phyloP scores from a whole-genome alignment of 2,113 vertebrate genomes.

The Paradisaea rubra region DNA sequence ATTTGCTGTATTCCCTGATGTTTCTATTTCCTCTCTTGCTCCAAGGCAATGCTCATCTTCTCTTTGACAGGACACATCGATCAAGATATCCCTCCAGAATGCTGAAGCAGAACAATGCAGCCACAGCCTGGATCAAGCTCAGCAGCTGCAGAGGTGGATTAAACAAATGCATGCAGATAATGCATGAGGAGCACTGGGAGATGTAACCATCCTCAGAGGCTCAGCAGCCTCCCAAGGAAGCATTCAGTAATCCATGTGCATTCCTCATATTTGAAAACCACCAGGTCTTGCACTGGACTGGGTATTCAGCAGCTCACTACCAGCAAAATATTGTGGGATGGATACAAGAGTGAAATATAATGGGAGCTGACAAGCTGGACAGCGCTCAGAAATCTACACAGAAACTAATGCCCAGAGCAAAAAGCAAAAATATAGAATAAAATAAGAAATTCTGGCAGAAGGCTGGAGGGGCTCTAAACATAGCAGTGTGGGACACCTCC shows the following conservation, averaged over 20 bases:
- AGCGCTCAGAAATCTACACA: conserved; percentile 79
- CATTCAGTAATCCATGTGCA: background rate
- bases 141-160: background rate
- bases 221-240: background rate
- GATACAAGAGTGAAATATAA: conserved; percentile 66
- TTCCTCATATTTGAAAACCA: background rate
- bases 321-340: background rate
- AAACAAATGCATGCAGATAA: background rate
- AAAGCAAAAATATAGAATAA: conserved; percentile 56
- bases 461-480: conserved; percentile 80
- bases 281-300: background rate
- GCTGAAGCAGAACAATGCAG: background rate
- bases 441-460: conserved; percentile 54
- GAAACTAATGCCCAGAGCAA: conserved; percentile 81
- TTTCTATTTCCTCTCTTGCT: background rate
- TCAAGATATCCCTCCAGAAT: background rate
- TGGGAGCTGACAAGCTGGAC: conserved; percentile 81
- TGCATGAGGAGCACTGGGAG: background rate
- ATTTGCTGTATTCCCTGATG: background rate
- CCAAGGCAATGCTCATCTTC: background rate
- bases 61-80: background rate
- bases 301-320: background rate
- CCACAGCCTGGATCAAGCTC: background rate
- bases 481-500: conserved; percentile 62
- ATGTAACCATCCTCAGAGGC: background rate